These are phyloP conservation scores for Eremobia ochroleuca DNA, from an alignment of 2,888 invertebrate genomes.

Conservation along the genomic window DNA sequence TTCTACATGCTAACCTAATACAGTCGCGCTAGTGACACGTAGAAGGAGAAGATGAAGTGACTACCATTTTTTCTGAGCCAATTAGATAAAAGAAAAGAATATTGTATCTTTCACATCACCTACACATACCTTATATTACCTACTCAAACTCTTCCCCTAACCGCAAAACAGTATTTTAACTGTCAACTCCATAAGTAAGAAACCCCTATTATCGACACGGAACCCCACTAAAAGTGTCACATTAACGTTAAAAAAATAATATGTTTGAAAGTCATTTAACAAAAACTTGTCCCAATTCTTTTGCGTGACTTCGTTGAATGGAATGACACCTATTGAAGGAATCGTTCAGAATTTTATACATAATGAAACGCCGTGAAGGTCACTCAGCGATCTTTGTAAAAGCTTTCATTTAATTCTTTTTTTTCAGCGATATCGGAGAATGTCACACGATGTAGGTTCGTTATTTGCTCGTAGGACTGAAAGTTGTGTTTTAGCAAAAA, in stretches of 20 bases:
- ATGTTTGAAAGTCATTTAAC: conserved; percentile 55
- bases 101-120: background rate
- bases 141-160: background rate
- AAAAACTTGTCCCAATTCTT: conserved; percentile 59
- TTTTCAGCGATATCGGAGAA: conserved; percentile 42
- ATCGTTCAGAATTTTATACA: conserved; percentile 60
- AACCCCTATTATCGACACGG: conserved; percentile 16
- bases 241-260: conserved; percentile 37
- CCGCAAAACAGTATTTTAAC: conserved; percentile 24
- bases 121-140: background rate
- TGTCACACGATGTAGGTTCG: conserved; percentile 14
- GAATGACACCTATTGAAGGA: conserved; percentile 65
- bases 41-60: too few species aligned
- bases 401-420: conserved; percentile 37
- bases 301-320: conserved; percentile 63
- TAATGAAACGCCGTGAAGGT: conserved; percentile 61
- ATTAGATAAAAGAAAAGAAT: background rate
- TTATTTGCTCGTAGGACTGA: too few species aligned
- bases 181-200: background rate
- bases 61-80: background rate
- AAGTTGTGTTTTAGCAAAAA: too few species aligned
- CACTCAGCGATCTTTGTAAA: conserved; percentile 42
- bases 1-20: too few species aligned
- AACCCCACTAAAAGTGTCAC: conserved; percentile 50
- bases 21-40: too few species aligned